A percentile compares a stretch with the other conserved stretches of the same genome.
These are phyloP conservation scores for Oxyruncus cristatus DNA, from an alignment of 2,113 vertebrate species.

Conservation along the genomic window DNA sequence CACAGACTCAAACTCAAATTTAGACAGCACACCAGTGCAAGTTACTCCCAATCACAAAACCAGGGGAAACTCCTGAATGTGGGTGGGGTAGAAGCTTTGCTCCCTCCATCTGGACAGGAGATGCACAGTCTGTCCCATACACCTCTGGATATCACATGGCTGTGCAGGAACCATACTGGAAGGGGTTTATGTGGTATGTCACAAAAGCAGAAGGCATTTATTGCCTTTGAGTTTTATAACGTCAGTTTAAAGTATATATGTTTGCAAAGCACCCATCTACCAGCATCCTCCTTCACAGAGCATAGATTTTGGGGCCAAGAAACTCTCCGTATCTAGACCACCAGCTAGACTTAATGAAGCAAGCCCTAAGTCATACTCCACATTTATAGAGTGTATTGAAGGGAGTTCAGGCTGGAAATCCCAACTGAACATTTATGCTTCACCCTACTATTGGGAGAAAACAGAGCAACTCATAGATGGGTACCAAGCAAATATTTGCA, in stretches of 20 bases:
- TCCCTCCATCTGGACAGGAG: neutral
- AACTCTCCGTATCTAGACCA: neutral
- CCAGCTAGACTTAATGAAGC: neutral
- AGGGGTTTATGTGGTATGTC: neutral
- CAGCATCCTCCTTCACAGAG: neutral
- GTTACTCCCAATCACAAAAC: neutral
- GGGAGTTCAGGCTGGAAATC: neutral
- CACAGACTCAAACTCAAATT: neutral
- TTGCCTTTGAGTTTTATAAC: neutral
- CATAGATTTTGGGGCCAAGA: neutral
- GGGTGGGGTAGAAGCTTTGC: neutral
- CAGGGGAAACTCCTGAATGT: neutral
- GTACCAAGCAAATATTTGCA: neutral
- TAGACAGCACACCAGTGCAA: neutral
- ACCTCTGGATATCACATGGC: neutral
- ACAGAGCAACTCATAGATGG: neutral
- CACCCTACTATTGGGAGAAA: neutral
- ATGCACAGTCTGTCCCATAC: no score
- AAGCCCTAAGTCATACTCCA: neutral
- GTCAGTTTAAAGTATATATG: rapidly evolving
- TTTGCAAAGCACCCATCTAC: neutral
- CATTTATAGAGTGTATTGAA: neutral
- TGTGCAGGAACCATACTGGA: neutral
- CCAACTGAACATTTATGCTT: neutral
- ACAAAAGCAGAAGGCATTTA: neutral